phyloP scores from a whole-genome alignment of 1,140 invertebrate genomes.

The Drosophila rhopaloa region DNA sequence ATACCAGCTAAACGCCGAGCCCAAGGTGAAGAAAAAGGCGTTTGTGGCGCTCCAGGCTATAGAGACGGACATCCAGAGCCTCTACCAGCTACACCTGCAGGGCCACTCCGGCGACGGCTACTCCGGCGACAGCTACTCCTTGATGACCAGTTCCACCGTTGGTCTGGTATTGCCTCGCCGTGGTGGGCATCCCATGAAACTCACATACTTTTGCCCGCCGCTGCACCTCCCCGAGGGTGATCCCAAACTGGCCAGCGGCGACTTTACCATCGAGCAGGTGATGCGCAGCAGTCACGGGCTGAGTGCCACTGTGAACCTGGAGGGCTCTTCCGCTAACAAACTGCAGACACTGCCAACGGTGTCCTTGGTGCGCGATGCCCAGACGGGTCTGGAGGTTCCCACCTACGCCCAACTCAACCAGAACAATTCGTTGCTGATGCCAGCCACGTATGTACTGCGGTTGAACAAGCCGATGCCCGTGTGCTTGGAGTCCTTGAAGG shows the following conservation, averaged over 20 bases:
- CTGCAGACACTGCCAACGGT: slow-evolving; percentile 93
- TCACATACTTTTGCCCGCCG: slow-evolving; percentile 94
- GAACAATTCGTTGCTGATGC: slow-evolving; percentile 94
- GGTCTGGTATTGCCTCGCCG: slow-evolving; percentile 91
- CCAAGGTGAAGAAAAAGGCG: slow-evolving; percentile 96
- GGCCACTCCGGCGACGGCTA: slow-evolving; percentile 88
- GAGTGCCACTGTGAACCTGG: slow-evolving; percentile 95
- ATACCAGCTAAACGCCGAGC: slow-evolving; percentile 97
- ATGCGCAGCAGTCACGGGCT: slow-evolving; percentile 86
- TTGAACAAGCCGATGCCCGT: slow-evolving; percentile 95
- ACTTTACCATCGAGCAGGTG: slow-evolving; percentile 65
- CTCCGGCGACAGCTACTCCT: slow-evolving; percentile 92
- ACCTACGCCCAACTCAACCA: slow-evolving; percentile 91
- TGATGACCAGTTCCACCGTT: slow-evolving; percentile 95
- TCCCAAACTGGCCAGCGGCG: slow-evolving; percentile 36
- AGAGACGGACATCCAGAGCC: slow-evolving; percentile 94
- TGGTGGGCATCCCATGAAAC: slow-evolving; percentile 95
- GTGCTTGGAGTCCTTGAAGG: slow-evolving; percentile 58
- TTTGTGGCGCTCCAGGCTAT: slow-evolving; percentile 96
- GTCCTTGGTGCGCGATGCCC: slow-evolving; percentile 89
- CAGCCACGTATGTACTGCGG: slow-evolving; percentile 95
- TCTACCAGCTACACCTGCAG: slow-evolving; percentile 90
- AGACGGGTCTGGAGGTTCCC: slow-evolving; percentile 90
- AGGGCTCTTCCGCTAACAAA: slow-evolving; percentile 94
- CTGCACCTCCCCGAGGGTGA: slow-evolving; percentile 51